Evolutionary conservation across 30 jellyfish, hydroid and myxozoan species (phyloP).

Genomic region (Aurelia aurita): DNA sequence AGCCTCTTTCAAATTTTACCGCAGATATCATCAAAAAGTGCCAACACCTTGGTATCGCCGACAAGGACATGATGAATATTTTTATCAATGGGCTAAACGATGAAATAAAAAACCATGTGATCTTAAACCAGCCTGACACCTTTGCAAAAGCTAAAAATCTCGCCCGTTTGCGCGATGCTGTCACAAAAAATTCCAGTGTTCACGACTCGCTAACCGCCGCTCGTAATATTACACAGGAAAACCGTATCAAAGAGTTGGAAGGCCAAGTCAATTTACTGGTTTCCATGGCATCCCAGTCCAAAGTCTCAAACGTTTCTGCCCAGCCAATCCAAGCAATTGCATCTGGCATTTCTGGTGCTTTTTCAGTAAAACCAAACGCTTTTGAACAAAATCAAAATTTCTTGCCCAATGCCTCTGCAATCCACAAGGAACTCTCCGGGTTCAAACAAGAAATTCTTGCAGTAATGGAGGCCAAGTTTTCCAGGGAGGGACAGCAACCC

Average conservation of each 20-base stretch:
- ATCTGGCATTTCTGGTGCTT: not conserved
- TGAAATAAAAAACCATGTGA: conserved; percentile 19
- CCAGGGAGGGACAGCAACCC: no score
- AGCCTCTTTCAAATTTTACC: conserved; percentile 25
- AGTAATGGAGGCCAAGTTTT: not conserved
- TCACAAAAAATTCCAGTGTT: not conserved
- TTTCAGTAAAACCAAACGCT: not conserved
- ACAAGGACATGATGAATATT: conserved; percentile 32
- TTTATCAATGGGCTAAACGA: conserved; percentile 2
- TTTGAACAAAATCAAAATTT: not conserved
- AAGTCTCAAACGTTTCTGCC: not conserved
- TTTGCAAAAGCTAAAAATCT: conserved; percentile 33
- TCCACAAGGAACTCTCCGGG: not conserved
- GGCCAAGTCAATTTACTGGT: conserved; percentile 13
- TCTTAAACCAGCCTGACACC: conserved; percentile 21
- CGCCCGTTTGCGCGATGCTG: conserved; percentile 34
- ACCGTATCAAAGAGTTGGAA: conserved; percentile 16
- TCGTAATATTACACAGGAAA: not conserved
- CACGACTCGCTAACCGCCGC: not conserved
- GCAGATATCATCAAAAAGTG: conserved; percentile 17
- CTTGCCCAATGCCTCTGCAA: not conserved
- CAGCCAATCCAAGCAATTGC: not conserved
- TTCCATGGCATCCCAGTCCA: conserved; percentile 20
- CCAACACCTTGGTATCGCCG: not conserved
- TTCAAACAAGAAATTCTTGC: conserved; percentile 21